Evolutionary conservation across 2,113 vertebrate species (phyloP), one percentile per base, ranked within the genome.

Genomic region (Falco punctatus): DNA sequence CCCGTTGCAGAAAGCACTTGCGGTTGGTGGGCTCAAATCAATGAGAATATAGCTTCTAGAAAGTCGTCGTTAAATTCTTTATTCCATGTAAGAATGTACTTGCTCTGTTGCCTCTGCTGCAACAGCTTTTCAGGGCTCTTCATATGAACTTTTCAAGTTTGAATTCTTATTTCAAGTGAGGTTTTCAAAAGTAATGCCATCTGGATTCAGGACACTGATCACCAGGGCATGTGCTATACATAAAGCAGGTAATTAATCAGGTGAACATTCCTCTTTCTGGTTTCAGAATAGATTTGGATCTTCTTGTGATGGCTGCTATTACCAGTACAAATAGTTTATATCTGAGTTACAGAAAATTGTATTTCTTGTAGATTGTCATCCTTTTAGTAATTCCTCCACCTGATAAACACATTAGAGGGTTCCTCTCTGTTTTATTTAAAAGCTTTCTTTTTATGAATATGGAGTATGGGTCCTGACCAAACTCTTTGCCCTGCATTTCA

Each of bases 401-500:
- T 77, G 48, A 55, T 67, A 88, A 92, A 73, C 28, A 78, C 28
- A 73, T 66, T 70, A 86, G 28, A 69, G 38, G 5, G n/a, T 24
- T 86, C 20, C 33, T 64, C 27, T 85, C 40, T 59, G 32, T 48
- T 92, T 83, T 93, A 81, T 62, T 87, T 81, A 70, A 90, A 89
- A 83, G 46, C 65, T 86, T 83, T 78, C 33, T n/a, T 85, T 81
- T 89, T 73, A 73, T 70, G 65, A 90, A 70, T 44, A 71, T 38
- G 19, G 44, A 33, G 20, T 70, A 15, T 49, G 55, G 70, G 61
- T 82, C 72, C 72, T 94, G 61, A 66, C 75, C 92, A 96, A 94
- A 88, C 44, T 79, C 81, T 86, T 86, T 96, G 94, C 77, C 94
- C 94, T 77, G 83, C 61, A 64, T 86, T 97, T 96, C 90, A 94